Evolutionary conservation across 1,140 invertebrate genomes (phyloP).

Genomic region (Drosophila bipectinata): DNA sequence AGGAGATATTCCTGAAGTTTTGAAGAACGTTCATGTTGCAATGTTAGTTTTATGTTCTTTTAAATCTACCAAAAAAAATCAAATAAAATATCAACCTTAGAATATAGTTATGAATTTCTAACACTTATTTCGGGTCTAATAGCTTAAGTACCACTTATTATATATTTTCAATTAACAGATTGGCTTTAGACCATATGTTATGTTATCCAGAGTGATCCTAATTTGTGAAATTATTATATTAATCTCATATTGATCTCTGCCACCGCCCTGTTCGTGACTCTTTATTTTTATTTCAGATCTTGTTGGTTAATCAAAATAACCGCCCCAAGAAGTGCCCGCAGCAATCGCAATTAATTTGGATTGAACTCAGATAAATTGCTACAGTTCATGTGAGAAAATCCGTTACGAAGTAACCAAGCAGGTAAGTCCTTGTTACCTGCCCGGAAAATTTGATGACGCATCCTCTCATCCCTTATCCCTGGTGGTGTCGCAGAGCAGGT

Average conservation of each 20-base stretch:
- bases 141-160: neutral
- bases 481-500: neutral
- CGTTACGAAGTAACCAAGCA: constrained; percentile 12
- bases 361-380: constrained; percentile 18
- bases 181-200: neutral
- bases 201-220: neutral
- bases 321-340: constrained; percentile 17
- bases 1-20: no score
- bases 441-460: constrained; percentile 11
- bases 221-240: constrained; percentile 17
- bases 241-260: constrained; percentile 14
- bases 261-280: constrained; percentile 8
- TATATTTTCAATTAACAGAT: neutral
- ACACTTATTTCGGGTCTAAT: neutral
- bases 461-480: constrained; percentile 20
- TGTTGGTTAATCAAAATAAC: constrained; percentile 34
- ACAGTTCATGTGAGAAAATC: constrained; percentile 19
- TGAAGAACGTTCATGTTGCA: no score
- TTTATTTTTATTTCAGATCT: constrained; percentile 21
- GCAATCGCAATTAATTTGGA: constrained; percentile 46
- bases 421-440: constrained; percentile 29
- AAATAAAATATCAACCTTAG: no score
- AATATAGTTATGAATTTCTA: neutral
- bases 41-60: no score
- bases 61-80: no score